Evolutionary conservation across 2,888 invertebrate species (phyloP).

Genomic region (Oxytorus armatus): DNA sequence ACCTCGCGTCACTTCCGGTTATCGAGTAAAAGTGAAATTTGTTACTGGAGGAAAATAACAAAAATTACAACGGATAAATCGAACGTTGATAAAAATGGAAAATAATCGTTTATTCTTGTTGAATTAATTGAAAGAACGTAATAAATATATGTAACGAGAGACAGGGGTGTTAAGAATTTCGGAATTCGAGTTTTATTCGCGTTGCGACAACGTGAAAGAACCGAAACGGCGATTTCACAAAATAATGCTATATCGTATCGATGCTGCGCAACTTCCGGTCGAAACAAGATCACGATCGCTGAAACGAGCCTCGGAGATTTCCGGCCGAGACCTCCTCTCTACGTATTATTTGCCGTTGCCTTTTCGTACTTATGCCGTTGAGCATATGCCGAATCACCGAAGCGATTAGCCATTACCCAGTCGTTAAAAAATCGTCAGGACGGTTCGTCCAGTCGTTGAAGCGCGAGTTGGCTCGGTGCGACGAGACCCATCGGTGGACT

Average conservation of each 20-base stretch:
- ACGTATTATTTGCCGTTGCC: slow-evolving; percentile 9
- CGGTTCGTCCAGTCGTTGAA: slow-evolving; percentile 35
- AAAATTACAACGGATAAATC: too few relatives aligned
- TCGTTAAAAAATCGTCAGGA: slow-evolving; percentile 68
- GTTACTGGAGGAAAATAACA: too few relatives aligned
- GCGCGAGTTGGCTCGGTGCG: slow-evolving; percentile 20
- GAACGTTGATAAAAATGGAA: too few relatives aligned
- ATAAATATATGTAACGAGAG: background rate
- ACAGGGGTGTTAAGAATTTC: background rate
- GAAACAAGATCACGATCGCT: slow-evolving; percentile 64
- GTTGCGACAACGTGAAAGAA: slow-evolving; percentile 46
- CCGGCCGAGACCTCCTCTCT: slow-evolving; percentile 56
- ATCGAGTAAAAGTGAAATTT: background rate
- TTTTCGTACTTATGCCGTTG: slow-evolving; percentile 35
- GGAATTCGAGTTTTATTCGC: slow-evolving; percentile 20
- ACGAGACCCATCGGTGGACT: slow-evolving; percentile 5
- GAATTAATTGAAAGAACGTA: too few relatives aligned
- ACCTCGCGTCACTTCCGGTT: background rate
- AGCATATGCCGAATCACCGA: slow-evolving; percentile 57
- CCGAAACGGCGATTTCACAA: slow-evolving; percentile 61
- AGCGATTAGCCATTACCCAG: slow-evolving; percentile 60
- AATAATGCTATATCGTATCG: slow-evolving; percentile 61
- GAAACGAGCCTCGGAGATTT: slow-evolving; percentile 61
- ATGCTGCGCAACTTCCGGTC: slow-evolving; percentile 64
- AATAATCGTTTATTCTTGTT: too few relatives aligned